These are phyloP conservation scores for Bufo bufo DNA, from an alignment of 2,113 vertebrate species.

Conservation along the genomic window DNA sequence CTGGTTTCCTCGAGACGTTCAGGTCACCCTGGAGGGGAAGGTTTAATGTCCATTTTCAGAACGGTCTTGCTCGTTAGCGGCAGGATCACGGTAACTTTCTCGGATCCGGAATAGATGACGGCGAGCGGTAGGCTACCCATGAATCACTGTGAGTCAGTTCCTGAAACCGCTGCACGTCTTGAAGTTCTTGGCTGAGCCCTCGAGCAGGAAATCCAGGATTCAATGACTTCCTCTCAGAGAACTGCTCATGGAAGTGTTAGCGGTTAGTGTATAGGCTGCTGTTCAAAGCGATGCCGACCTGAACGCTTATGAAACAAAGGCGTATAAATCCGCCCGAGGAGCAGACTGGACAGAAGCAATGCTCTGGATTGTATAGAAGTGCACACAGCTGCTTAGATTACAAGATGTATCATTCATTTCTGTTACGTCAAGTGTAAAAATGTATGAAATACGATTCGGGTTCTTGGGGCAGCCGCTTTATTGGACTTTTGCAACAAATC, in stretches of 20 bases:
- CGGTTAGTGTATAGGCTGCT: slow-evolving; percentile 77
- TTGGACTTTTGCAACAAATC: too few species aligned
- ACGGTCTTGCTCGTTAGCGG: neutral
- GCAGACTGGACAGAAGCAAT: too few species aligned
- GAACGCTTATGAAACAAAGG: slow-evolving; percentile 84
- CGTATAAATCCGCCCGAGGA: slow-evolving; percentile 47
- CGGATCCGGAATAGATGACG: slow-evolving; percentile 78
- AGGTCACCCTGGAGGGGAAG: neutral
- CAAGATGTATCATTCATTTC: too few species aligned
- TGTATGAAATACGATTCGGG: too few species aligned
- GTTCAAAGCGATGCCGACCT: slow-evolving; percentile 83
- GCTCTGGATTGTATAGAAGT: too few species aligned
- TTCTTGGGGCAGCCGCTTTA: too few species aligned
- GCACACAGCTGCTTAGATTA: too few species aligned
- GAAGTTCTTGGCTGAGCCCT: slow-evolving; percentile 86
- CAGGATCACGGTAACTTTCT: slow-evolving; percentile 61
- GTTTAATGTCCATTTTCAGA: neutral
- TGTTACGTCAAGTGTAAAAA: too few species aligned
- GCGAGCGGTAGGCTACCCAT: slow-evolving; percentile 85
- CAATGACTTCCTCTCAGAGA: slow-evolving; percentile 93
- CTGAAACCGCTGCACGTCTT: slow-evolving; percentile 92
- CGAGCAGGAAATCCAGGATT: slow-evolving; percentile 95
- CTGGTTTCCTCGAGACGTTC: neutral
- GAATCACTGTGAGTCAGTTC: slow-evolving; percentile 98
- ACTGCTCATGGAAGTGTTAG: slow-evolving; percentile 61